Evolutionary conservation across 2,113 vertebrate genomes (phyloP).

Genomic region (Phaetusa simplex): DNA sequence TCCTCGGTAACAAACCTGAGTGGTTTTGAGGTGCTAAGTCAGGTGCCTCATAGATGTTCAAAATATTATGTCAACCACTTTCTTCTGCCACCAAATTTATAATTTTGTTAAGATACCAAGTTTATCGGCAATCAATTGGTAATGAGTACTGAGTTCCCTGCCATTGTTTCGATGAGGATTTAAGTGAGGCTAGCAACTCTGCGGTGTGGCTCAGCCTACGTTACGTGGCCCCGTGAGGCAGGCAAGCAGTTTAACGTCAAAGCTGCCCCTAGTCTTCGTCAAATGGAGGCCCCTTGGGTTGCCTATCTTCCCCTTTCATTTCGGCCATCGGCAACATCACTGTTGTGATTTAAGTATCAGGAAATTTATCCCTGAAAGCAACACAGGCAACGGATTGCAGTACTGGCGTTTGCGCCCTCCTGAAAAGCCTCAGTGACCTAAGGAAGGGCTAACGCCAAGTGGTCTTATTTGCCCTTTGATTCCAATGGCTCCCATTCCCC

Average conservation of each 20-base stretch:
- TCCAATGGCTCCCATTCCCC: background rate
- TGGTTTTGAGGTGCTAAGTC: background rate
- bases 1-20: background rate
- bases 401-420: background rate
- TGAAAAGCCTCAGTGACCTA: background rate
- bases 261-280: background rate
- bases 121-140: background rate
- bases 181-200: background rate
- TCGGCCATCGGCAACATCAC: background rate
- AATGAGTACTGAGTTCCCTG: background rate
- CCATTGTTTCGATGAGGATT: background rate
- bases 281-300: background rate
- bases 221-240: background rate
- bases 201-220: background rate
- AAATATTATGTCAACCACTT: background rate
- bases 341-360: background rate
- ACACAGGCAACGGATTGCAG: fast-evolving
- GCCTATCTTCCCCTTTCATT: background rate
- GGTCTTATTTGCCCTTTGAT: background rate
- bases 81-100: background rate
- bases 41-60: background rate
- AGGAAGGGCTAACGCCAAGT: background rate
- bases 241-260: background rate
- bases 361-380: background rate
- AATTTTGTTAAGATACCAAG: background rate